phyloP scores from a whole-genome alignment of 2,113 vertebrate genomes.

The Melospiza georgiana region DNA sequence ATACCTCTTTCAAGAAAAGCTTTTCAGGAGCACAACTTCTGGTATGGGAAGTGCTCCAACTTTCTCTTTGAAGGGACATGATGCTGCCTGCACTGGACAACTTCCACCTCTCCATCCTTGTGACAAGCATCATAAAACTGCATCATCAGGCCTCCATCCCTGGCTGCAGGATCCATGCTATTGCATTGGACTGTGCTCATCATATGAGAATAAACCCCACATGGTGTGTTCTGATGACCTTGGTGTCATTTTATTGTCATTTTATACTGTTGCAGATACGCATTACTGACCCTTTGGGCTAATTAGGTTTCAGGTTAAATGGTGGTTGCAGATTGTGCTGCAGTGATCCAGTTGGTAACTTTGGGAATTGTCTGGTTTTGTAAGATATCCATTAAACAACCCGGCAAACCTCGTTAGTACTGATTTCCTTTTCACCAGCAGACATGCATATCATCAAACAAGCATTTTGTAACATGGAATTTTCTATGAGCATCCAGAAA shows the following conservation, averaged over 20 bases:
- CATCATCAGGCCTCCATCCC: neutral
- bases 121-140: neutral
- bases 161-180: neutral
- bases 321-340: neutral
- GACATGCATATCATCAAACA: neutral
- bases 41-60: neutral
- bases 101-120: neutral
- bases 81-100: neutral
- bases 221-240: neutral
- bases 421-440: slow-evolving; percentile 16
- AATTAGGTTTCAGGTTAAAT: neutral
- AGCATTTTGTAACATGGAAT: neutral
- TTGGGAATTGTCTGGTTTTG: slow-evolving; percentile 33
- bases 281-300: neutral
- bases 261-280: neutral
- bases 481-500: slow-evolving; percentile 2
- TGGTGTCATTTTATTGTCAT: neutral
- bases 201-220: neutral
- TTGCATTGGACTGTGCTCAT: neutral
- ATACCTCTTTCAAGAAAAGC: neutral
- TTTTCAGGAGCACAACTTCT: neutral
- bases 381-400: neutral
- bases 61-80: neutral
- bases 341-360: neutral
- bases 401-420: neutral